phyloP scores from a whole-genome alignment of 2,113 vertebrate genomes.

The Chiloscyllium plagiosum region DNA sequence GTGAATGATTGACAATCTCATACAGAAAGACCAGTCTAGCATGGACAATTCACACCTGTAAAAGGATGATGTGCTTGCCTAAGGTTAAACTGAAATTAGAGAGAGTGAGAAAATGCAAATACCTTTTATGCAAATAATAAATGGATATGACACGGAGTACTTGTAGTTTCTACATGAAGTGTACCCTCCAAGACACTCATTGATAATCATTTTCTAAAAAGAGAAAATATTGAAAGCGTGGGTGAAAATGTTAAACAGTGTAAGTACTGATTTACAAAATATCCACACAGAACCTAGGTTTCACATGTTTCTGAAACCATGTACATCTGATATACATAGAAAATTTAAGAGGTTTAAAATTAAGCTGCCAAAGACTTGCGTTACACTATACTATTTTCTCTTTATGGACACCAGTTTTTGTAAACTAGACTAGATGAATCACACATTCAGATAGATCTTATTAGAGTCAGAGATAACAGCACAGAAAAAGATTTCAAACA shows the following conservation, averaged over 20 bases:
- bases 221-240: neutral
- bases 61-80: neutral
- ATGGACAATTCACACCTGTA: neutral
- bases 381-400: neutral
- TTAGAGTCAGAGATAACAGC: too few species aligned
- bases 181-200: neutral
- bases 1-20: neutral
- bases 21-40: neutral
- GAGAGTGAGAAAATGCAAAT: neutral
- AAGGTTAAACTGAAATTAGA: neutral
- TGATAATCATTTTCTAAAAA: neutral
- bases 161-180: neutral
- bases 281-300: neutral
- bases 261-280: neutral
- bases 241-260: neutral
- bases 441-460: neutral
- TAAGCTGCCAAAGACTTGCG: neutral
- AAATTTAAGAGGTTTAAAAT: neutral
- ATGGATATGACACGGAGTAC: neutral
- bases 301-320: neutral
- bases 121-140: neutral
- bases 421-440: neutral
- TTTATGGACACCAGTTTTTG: neutral
- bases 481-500: too few species aligned
- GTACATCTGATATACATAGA: neutral